Evolutionary conservation across 2,797 vertebrate species (phyloP).

Genomic region (Falco peregrinus): DNA sequence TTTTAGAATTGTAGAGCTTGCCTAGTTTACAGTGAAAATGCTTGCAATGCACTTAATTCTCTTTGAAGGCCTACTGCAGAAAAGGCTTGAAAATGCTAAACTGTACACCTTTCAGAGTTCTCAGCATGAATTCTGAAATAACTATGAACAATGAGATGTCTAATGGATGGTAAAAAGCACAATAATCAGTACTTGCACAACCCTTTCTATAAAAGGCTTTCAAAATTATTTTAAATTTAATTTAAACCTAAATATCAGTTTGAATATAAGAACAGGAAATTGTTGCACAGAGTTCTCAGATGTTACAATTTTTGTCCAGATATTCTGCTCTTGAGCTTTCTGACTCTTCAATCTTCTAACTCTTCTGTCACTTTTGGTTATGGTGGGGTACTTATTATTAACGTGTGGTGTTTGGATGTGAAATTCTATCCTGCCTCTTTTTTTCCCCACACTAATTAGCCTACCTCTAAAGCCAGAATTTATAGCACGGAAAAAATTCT

Average conservation of each 20-base stretch:
- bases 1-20: not conserved
- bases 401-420: fast-evolving
- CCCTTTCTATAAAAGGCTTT: not conserved
- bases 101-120: not conserved
- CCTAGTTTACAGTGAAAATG: not conserved
- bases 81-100: not conserved
- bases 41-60: not conserved
- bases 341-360: not conserved
- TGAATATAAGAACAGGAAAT: not conserved
- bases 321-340: not conserved
- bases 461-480: not conserved
- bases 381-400: not conserved
- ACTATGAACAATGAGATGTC: not conserved
- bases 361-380: not conserved
- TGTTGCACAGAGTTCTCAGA: not conserved
- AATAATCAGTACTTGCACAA: not conserved
- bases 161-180: not conserved
- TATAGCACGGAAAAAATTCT: not conserved
- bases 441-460: not conserved
- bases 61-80: not conserved
- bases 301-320: not conserved
- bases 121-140: not conserved
- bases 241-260: not conserved
- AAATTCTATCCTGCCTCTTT: not conserved
- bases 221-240: not conserved